Conservation (phyloP, 2,797 vertebrate genomes). For the Acrocephalus scirpaceus region DNA sequence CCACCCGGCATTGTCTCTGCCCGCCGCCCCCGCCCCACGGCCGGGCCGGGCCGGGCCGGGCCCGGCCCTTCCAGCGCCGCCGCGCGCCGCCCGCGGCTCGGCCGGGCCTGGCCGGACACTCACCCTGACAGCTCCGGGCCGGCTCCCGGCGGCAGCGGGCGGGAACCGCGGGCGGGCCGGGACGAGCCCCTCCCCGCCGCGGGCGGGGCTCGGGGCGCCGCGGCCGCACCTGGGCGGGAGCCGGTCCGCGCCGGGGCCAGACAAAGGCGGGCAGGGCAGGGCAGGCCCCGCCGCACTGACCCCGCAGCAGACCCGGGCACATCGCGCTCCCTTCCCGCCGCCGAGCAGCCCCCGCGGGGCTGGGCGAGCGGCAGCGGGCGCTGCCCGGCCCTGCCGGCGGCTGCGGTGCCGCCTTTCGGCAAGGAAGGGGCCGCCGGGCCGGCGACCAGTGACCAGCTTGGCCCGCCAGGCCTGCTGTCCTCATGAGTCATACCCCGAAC, state of each 20-base stretch:
- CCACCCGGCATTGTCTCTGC: slow-evolving; percentile 17
- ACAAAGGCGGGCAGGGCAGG: slow-evolving; percentile 42
- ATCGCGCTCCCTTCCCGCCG: not conserved
- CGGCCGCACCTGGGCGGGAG: slow-evolving; percentile 18
- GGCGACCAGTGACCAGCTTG: not conserved
- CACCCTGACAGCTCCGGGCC: not conserved
- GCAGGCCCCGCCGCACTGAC: not conserved
- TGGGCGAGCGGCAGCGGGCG: not conserved
- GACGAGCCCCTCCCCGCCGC: not conserved
- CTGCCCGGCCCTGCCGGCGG: not conserved
- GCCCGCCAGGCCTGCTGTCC: not conserved
- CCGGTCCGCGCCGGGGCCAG: slow-evolving; percentile 10
- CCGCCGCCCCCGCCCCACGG: not conserved
- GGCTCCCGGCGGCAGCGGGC: not conserved
- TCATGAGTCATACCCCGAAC: not conserved
- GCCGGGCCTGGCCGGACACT: not conserved
- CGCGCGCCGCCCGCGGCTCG: not conserved
- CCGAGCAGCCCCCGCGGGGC: not conserved
- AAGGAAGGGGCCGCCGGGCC: not conserved
- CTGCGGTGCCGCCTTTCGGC: not conserved
- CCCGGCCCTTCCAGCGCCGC: not conserved
- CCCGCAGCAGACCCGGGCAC: not conserved
- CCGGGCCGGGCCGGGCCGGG: not conserved
- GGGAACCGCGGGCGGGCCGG: not conserved
- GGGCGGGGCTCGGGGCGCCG: slow-evolving; percentile 8